phyloP scores from a whole-genome alignment of 2,888 invertebrate species.

The Mylabris sibirica region DNA sequence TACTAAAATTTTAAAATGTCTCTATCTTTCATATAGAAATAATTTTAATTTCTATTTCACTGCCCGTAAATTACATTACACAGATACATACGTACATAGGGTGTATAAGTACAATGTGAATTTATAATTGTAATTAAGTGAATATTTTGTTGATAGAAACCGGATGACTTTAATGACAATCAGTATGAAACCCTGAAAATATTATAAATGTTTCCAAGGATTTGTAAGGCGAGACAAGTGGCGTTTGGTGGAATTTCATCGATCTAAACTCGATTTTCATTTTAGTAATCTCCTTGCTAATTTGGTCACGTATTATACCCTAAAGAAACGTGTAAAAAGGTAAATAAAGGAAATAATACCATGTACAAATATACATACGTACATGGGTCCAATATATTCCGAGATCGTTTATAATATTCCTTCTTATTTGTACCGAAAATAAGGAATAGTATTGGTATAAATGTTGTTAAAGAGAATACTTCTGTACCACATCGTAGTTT shows the following conservation, averaged over 20 bases:
- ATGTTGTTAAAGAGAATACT: too few relatives aligned
- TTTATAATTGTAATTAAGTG: slow-evolving; percentile 1
- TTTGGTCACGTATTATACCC: slow-evolving; percentile 31
- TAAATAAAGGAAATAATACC: not conserved
- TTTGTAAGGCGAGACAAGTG: slow-evolving; percentile 31
- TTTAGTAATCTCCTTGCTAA: slow-evolving; percentile 34
- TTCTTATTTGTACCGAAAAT: too few relatives aligned
- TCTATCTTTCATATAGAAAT: too few relatives aligned
- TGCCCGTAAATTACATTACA: too few relatives aligned
- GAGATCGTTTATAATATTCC: too few relatives aligned
- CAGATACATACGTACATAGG: too few relatives aligned
- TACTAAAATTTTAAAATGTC: too few relatives aligned
- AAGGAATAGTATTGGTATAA: too few relatives aligned
- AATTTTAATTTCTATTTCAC: too few relatives aligned
- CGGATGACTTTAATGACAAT: not conserved
- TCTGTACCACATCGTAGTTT: too few relatives aligned
- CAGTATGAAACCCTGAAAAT: slow-evolving; percentile 6
- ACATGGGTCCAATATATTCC: too few relatives aligned
- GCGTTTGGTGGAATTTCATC: slow-evolving; percentile 32
- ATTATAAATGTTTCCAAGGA: slow-evolving; percentile 32
- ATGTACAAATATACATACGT: not conserved
- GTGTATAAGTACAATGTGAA: not conserved
- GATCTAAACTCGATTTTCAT: slow-evolving; percentile 36
- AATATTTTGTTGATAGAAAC: not conserved
- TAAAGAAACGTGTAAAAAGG: slow-evolving; percentile 22